A percentile compares a stretch with the other conserved stretches of the same genome.
Conservation (phyloP, 2,888 invertebrate genomes). For the Acrocyrtus sp. region DNA sequence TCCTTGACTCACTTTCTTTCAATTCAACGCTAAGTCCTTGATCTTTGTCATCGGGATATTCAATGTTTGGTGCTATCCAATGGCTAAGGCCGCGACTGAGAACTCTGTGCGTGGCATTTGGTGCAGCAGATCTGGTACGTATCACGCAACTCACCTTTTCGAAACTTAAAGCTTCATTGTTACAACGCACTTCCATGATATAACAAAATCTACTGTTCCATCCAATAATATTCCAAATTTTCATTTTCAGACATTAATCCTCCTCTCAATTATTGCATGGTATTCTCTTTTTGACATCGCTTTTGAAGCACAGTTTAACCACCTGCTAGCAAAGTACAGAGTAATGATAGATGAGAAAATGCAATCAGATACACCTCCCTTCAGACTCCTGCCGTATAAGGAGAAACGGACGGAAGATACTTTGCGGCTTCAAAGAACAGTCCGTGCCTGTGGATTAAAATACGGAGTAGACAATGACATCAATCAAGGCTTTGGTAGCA, state of each 20-base stretch:
- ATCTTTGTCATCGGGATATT: too few species aligned
- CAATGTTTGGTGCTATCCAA: conserved; percentile 29
- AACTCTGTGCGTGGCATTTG: conserved; percentile 27
- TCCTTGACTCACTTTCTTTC: too few species aligned
- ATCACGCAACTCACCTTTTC: too few species aligned
- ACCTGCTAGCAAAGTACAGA: too few species aligned
- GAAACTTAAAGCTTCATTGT: too few species aligned
- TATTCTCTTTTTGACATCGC: conserved; percentile 25
- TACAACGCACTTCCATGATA: neutral
- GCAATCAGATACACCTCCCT: too few species aligned
- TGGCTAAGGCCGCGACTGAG: conserved; percentile 32
- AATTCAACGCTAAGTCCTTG: too few species aligned
- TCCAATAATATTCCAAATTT: neutral
- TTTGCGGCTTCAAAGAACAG: conserved; percentile 17
- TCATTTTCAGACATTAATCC: conserved; percentile 17
- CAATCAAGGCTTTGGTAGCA: conserved; percentile 9
- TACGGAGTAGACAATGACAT: neutral
- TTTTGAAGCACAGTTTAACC: conserved; percentile 12
- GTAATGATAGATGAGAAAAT: too few species aligned
- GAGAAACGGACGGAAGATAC: conserved; percentile 7
- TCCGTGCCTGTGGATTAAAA: conserved; percentile 17
- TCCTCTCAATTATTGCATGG: conserved; percentile 17
- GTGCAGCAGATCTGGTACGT: conserved; percentile 28
- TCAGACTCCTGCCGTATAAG: too few species aligned
- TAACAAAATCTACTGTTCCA: neutral